Evolutionary conservation across 2,888 invertebrate genomes (phyloP), one percentile per base, ranked within the genome.

Genomic region (Priocnemis perturbator): DNA sequence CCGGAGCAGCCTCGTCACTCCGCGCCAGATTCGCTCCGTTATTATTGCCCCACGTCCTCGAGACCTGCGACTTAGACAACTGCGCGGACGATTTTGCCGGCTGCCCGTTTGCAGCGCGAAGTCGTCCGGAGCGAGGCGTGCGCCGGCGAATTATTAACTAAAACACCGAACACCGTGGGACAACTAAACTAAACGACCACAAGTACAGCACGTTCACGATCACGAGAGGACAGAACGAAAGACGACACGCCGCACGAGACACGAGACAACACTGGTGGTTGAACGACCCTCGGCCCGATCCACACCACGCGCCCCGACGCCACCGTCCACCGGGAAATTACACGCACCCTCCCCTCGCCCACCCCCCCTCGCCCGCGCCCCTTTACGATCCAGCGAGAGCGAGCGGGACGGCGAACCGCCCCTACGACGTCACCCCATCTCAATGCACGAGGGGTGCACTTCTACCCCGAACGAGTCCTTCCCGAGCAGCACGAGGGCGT

Each of bases 261-360:
- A 86, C 86, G 85, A 85, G 81, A 86, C 87, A 86, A 87, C 84
- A 87, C 87, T 86, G 87, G 82, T 85, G 85, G 85, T 85, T 87
- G 85, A 86, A 83, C 86, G 84, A 83, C 84, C 83, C 86, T 84
- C 81, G 69, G 76, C 76, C 78, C 74, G 84, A 82, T 84, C 82
- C 83, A 68, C 78, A 82, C 79, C 81, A 79, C 75, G 78, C 82
- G 79, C 79, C 82, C 84, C 77, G 82, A 85, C 82, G 82, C 84
- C 75, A 77, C 69, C 82, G 86, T 86, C 86, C 86, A 85, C 84
- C 84, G 86, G 86, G 86, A 86, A 86, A 86, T 86, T 86, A 85
- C 85, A 83, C 79, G 69, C 64, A 72, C 79, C 79, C 70, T 76
- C 76, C 74, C 78, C 69, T 76, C n/a, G n/a, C n/a, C 74, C 74